Base-by-base conservation (phyloP, 1,140 invertebrate species). In the Ceratina australensis region DNA sequence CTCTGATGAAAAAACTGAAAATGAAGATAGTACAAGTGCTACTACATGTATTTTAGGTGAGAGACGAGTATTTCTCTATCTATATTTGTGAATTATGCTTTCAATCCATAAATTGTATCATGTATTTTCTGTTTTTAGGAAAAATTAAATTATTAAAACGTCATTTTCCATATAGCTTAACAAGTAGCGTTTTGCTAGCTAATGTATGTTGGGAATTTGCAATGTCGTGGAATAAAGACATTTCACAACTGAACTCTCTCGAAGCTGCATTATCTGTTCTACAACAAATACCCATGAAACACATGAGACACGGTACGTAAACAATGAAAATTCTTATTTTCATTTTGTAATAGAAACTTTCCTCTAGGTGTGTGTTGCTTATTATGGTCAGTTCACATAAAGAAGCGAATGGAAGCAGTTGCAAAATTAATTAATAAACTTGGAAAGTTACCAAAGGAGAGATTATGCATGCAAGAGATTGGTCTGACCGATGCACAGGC, bases 201-300 rank as follows among this genome's bases (percentile, higher is more conserved):
- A 97, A 98, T 90, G 95, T 98, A 93, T 95, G 95, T 83, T 98
- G 97, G 98, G 97, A 98, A 89, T 97, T 97, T 91, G 94, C 96
- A 73, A 94, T 96, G 78, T 93, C 94, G 67, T 98, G 97, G 97
- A 96, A 96, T 89, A 97, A 96, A 90, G 94, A 96, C 82, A 94
- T 96, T 74, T 93, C 95, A 63, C 93, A 94, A 69, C 92, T 96
- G n/a, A 90, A 94, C 20, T 91, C 94, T 82, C 91, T 97, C 3
- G 91, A 94, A 78, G 94, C 95, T 15, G 94, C 95, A 0, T 83
- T 97, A 54, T 16, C 72, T 79, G 76, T 93, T 88, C 67, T 92
- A 79, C 74, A 82, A 90, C 92, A 91, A 86, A 95, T 96, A 88
- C 93, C 93, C 18, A 93, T 94, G 86, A 88, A 93, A 42, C 92